phyloP scores from a whole-genome alignment of 2,888 invertebrate species.

The Tetranychus piercei region DNA sequence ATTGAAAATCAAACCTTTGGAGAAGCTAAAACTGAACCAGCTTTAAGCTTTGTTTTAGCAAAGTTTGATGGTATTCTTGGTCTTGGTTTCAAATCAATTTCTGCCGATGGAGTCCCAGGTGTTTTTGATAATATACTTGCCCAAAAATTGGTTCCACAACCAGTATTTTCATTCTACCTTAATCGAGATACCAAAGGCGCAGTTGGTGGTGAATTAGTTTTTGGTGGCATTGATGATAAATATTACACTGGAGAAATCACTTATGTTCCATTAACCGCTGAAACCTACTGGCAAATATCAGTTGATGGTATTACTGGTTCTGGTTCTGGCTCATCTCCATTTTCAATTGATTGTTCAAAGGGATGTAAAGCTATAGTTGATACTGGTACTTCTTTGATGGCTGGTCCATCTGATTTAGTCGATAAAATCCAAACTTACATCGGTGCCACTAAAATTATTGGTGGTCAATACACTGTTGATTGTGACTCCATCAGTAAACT shows the following conservation, averaged over 20 bases:
- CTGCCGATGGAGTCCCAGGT: slow-evolving; percentile 75
- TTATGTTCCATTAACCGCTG: slow-evolving; percentile 59
- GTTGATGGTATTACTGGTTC: slow-evolving; percentile 50
- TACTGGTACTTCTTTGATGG: slow-evolving; percentile 87
- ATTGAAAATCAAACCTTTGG: slow-evolving; percentile 75
- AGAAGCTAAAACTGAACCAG: slow-evolving; percentile 85
- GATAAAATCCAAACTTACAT: slow-evolving; percentile 50
- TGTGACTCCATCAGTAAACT: slow-evolving; percentile 58
- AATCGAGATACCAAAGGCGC: slow-evolving; percentile 57
- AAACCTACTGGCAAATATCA: slow-evolving; percentile 92
- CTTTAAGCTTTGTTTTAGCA: slow-evolving; percentile 82
- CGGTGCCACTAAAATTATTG: slow-evolving; percentile 50
- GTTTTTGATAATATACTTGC: slow-evolving; percentile 79
- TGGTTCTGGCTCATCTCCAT: slow-evolving; percentile 36
- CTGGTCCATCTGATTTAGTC: slow-evolving; percentile 64
- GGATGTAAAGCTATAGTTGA: slow-evolving; percentile 91
- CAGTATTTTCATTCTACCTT: slow-evolving; percentile 86
- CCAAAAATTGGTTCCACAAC: slow-evolving; percentile 44
- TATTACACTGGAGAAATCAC: slow-evolving; percentile 76
- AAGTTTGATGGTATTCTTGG: slow-evolving; percentile 98
- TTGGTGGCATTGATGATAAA: slow-evolving; percentile 81
- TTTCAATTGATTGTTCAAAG: slow-evolving; percentile 43
- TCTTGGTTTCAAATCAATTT: slow-evolving; percentile 68
- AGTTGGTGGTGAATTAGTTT: slow-evolving; percentile 67
- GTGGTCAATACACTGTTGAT: slow-evolving; percentile 48